These are phyloP conservation scores for Metacarcinus magister DNA, from an alignment of 2,888 invertebrate species.

Conservation along the genomic window DNA sequence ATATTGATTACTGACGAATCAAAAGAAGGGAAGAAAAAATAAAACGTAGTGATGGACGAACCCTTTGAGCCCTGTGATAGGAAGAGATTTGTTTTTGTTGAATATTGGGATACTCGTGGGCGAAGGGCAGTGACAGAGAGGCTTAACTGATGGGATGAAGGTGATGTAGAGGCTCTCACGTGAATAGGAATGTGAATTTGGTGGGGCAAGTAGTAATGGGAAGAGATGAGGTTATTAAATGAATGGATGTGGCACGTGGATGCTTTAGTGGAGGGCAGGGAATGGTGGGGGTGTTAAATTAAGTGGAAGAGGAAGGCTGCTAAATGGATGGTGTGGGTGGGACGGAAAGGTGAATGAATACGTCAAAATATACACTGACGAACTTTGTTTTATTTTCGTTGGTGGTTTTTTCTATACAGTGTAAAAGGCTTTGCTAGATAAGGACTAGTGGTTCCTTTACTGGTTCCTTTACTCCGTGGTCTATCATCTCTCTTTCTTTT, in stretches of 20 bases:
- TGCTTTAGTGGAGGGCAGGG: not conserved
- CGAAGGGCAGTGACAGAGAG: not conserved
- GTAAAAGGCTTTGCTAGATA: not conserved
- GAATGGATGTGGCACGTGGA: not conserved
- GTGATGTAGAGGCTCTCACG: not conserved
- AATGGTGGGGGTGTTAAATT: not conserved
- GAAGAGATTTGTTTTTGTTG: slow-evolving; percentile 2
- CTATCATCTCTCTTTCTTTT: not conserved
- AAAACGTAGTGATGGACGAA: not conserved
- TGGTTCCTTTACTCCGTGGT: not conserved
- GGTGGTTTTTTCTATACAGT: not conserved
- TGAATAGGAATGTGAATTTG: not conserved
- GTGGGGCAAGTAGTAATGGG: not conserved
- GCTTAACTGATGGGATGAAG: not conserved
- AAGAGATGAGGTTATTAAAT: not conserved
- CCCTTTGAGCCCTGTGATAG: not conserved
- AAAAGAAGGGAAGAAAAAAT: not conserved
- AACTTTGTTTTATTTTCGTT: not conserved
- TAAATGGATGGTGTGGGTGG: not conserved
- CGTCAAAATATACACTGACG: not conserved
- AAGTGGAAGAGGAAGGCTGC: not conserved
- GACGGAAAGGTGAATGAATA: not conserved
- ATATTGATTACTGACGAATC: not conserved
- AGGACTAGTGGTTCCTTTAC: not conserved
- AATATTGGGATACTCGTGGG: not conserved